These are phyloP conservation scores for Mormyrops boulengeri DNA, from an alignment of 2,797 vertebrate genomes.

Conservation along the genomic window DNA sequence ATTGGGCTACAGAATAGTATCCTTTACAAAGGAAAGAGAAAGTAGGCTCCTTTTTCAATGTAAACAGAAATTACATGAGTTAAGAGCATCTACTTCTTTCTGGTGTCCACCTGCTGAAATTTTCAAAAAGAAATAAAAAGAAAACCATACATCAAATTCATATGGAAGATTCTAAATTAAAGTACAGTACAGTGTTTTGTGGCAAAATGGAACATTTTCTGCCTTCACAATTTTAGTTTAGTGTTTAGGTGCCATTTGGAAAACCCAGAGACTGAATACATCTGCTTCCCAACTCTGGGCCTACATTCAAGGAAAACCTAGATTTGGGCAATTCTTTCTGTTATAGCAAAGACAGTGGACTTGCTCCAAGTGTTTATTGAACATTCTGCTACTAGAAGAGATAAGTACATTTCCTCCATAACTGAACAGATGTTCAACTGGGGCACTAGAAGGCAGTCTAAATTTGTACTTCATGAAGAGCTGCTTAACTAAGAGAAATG, in stretches of 20 bases:
- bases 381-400: background rate
- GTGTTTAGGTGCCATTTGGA: background rate
- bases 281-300: background rate
- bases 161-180: background rate
- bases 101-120: background rate
- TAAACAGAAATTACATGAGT: background rate
- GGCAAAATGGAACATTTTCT: background rate
- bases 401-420: background rate
- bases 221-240: background rate
- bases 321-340: constrained; percentile 37
- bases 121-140: background rate
- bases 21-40: background rate
- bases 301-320: background rate
- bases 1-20: background rate
- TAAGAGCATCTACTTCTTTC: background rate
- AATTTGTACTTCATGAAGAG: constrained; percentile 17
- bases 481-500: constrained; percentile 14
- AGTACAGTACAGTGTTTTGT: background rate
- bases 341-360: constrained; percentile 22
- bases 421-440: constrained; percentile 12
- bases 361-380: constrained; percentile 7
- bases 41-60: background rate
- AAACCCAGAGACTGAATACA: background rate
- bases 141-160: background rate
- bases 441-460: background rate